Base-by-base conservation (phyloP, 2,888 invertebrate species). In the Diarsia brunnea region DNA sequence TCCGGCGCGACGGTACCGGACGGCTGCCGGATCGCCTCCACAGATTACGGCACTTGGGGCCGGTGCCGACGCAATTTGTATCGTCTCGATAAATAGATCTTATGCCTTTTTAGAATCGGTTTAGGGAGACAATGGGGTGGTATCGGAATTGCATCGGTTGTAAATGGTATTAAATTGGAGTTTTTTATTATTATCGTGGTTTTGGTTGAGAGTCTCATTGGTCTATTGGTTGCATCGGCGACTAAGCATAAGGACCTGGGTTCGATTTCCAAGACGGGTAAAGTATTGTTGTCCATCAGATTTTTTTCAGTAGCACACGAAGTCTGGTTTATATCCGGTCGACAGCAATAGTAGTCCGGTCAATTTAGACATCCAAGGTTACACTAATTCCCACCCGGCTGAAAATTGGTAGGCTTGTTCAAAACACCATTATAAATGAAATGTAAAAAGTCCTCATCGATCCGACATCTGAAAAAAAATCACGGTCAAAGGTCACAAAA, bases 21-120 rank as follows among this genome's bases (percentile, higher is more conserved):
- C 82, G 72, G 82, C 65, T 82, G 76, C 86, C 85, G 82, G 86
- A 87, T 85, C 78, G 87, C 84, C 78, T 83, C 84, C 86, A 81
- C 93, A 92, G 94, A 93, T 93, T 93, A 93, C 92, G 90, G 87
- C 84, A 91, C 91, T 89, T 88, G 87, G 87, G 87, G 84, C 81
- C 78, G 81, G 84, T 84, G 87, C 89, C 87, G 82, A 84, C 76
- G 87, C 91, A 86, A 92, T 92, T 93, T 93, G 89, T 93, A 91
- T 90, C 88, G 88, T 87, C 82, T 79, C 73, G 66, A 69, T 76
- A 83, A 75, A 87, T 81, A 78, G 74, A 77, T 80, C 82, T 84
- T 73, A 81, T 75, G 84, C 72, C 74, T 84, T 84, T 84, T 81
- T 73, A 69, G 55, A 84, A 80, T 74, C 58, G 43, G 51, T 69